Evolutionary conservation across 1,140 invertebrate species (phyloP), one percentile per base, ranked within the genome.

Genomic region (Papilio machaon): DNA sequence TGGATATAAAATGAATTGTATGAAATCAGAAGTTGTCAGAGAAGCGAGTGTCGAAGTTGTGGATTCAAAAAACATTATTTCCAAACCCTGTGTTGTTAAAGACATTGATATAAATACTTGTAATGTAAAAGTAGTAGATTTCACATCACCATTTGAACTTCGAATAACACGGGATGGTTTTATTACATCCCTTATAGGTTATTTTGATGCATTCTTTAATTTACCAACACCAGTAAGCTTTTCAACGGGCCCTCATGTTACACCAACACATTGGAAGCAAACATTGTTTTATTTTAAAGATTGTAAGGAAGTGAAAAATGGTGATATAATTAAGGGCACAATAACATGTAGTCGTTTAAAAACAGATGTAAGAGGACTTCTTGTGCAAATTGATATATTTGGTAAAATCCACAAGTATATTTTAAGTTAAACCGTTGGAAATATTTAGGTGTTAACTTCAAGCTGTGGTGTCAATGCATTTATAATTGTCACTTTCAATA

Each of bases 211-310:
- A n/a, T 97, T 96, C 85, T 98, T 98, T 91, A 97, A 98, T 84
- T 90, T 98, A 77, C 96, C 97, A 2, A 95, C 96, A 86, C 91
- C 95, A 38, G 94, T 96, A 17, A 92, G 95, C 46, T 96, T 98
- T 84, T 96, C 96, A 73, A 98, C 98, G 86, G 97, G 97, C 80
- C 98, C 97, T 84, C 95, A 93, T 84, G 95, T 94, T 88, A 96
- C 96, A 89, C 95, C 96, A 82, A 99, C 99, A 19, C 99, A 99
- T 95, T 99, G 99, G 99, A 99, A 99, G 90, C 99, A 99, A 95
- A 99, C 98, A 2, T 96, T 99, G 8, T 97, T 98, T 87, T 98
- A 98, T 86, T 95, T 99, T 54, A 97, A 95, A 85, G 95, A 97
- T 88, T 96, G 97, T 85, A 96, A 97, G 88, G 87, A 92, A 83